Percentiles rank a stretch among this genome's conserved stretches.
phyloP scores from a whole-genome alignment of 2,113 vertebrate genomes.

The Eulemur macaco region DNA sequence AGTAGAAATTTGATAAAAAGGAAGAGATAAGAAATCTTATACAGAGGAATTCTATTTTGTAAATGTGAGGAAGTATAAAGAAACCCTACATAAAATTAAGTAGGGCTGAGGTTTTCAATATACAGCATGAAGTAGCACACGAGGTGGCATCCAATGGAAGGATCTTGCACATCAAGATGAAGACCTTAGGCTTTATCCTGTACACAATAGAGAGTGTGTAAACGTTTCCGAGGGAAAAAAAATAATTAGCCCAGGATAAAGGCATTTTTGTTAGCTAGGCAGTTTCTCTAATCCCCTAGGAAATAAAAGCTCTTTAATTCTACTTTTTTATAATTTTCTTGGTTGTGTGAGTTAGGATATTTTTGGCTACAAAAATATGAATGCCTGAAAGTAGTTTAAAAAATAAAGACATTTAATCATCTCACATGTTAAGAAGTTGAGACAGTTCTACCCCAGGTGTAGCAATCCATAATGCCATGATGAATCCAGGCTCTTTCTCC shows the following conservation, averaged over 20 bases:
- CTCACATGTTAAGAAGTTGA: background rate
- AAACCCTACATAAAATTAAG: background rate
- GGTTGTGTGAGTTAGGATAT: background rate
- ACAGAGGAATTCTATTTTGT: background rate
- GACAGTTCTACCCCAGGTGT: background rate
- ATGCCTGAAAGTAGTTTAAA: background rate
- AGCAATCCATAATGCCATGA: background rate
- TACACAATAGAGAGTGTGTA: background rate
- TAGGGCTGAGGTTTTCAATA: background rate
- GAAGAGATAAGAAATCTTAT: background rate
- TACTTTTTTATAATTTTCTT: background rate
- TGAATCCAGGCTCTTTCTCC: background rate
- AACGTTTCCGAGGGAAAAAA: background rate
- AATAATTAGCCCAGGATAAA: background rate
- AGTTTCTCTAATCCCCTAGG: background rate
- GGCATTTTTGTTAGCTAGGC: background rate
- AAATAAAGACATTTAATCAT: background rate
- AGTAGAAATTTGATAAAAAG: background rate
- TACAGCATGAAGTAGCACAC: accelerated
- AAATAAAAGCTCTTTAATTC: too few species aligned
- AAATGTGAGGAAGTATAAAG: background rate
- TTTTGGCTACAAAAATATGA: background rate
- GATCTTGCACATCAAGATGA: background rate
- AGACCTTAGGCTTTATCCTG: background rate
- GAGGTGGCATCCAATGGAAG: background rate